Evolutionary conservation across 2,113 vertebrate species (phyloP), one percentile per base, ranked within the genome.

Genomic region (Cryptotis parvus): DNA sequence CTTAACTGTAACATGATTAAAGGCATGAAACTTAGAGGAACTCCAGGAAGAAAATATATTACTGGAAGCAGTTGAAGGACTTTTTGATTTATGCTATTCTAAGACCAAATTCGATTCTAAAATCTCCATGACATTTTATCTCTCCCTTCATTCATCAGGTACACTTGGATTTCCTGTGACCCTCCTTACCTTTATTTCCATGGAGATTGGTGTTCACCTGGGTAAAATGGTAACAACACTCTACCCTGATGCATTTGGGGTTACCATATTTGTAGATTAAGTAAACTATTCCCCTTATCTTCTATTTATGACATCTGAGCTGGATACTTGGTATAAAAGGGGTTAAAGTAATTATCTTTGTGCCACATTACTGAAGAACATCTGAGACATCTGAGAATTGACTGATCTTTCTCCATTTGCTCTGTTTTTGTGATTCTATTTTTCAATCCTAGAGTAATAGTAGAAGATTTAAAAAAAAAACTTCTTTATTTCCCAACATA

Each of bases 401-500:
- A 68, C 69, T 70, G 26, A 37, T 81, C 75, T 95, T 94, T 94
- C 79, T 78, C 91, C 86, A 45, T 81, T 87, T 58, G 84, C 87
- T 45, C 65, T 73, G 92, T 95, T 82, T 81, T 92, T 91, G 82
- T 79, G 63, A 90, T 63, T 88, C 69, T 87, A 89, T 80, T 70
- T 79, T 91, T 75, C 65, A 91, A 93, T 65, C 63, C 81, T 90
- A 29, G 73, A 94, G 68, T 86, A 93, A 93, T 55, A 91, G 87
- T 85, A 94, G 85, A 84, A 72, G 69, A 84, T 89, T 82, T 96
- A 63, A 24, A 26, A 91, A 95, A 90, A 63, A 29, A 73, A 41
- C 89, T 91, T 35, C 83, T 93, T 90, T 89, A 94, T 93, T 69
- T 96, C 84, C 84, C 87, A 93, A 81, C 89, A 84, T 93, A 91